phyloP scores from a whole-genome alignment of 2,113 vertebrate species.

The Nymphicus hollandicus region DNA sequence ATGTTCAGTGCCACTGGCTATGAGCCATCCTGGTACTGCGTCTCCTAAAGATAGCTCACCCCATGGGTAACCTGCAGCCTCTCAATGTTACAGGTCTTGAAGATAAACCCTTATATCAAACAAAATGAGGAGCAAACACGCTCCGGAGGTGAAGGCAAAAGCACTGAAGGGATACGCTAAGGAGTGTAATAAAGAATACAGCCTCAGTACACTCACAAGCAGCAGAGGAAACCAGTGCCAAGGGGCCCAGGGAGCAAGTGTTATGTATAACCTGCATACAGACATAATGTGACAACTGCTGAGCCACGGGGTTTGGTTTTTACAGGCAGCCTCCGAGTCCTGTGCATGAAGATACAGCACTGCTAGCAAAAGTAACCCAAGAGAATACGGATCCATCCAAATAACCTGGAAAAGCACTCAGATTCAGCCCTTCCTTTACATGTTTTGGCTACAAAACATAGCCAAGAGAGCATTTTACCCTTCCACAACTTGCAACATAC shows the following conservation, averaged over 20 bases:
- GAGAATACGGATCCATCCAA: neutral
- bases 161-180: neutral
- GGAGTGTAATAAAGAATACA: neutral
- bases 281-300: neutral
- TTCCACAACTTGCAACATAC: neutral
- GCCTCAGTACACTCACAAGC: accelerated
- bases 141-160: neutral
- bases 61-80: neutral
- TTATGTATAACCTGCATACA: neutral
- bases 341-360: neutral
- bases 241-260: neutral
- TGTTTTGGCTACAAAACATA: neutral
- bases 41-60: conserved; percentile 47
- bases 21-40: neutral
- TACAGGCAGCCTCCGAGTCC: neutral
- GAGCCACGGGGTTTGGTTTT: neutral
- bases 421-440: neutral
- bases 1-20: neutral
- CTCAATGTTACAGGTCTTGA: neutral
- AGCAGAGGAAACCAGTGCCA: neutral
- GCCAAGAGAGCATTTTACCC: neutral
- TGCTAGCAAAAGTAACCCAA: neutral
- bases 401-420: neutral
- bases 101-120: neutral
- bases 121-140: neutral